phyloP scores from a whole-genome alignment of 2,888 invertebrate genomes.

The Lepidochitona cinerea region DNA sequence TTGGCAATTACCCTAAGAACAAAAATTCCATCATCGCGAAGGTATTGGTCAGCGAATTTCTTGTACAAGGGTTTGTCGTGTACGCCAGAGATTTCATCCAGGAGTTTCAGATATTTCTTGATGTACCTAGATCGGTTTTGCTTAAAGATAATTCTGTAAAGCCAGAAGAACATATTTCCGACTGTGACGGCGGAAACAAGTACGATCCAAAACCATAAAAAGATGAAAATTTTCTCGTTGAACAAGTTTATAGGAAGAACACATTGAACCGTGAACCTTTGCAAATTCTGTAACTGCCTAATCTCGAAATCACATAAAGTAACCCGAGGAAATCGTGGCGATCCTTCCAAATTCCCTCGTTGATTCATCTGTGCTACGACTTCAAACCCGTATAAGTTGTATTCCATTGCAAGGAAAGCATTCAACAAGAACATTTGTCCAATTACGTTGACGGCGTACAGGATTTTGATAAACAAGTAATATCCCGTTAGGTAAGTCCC shows the following conservation, averaged over 20 bases:
- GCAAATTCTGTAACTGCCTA: conserved; percentile 58
- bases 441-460: conserved; percentile 54
- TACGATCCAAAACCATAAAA: conserved; percentile 64
- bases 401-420: conserved; percentile 61
- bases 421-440: conserved; percentile 62
- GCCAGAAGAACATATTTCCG: conserved; percentile 43
- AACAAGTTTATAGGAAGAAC: conserved; percentile 62
- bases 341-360: conserved; percentile 46
- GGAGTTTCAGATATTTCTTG: conserved; percentile 52
- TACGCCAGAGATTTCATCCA: conserved; percentile 27
- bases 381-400: conserved; percentile 59
- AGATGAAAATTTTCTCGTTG: conserved; percentile 64
- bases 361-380: conserved; percentile 34
- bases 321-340: conserved; percentile 56
- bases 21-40: conserved; percentile 49
- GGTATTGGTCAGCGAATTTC: conserved; percentile 45
- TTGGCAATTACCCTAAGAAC: conserved; percentile 46
- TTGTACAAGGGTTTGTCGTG: conserved; percentile 45
- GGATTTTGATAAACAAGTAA: conserved; percentile 55
- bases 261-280: conserved; percentile 61
- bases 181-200: conserved; percentile 45
- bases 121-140: conserved; percentile 51
- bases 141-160: conserved; percentile 53
- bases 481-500: conserved; percentile 59
- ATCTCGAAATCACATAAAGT: conserved; percentile 63